phyloP scores from a whole-genome alignment of 2,797 vertebrate genomes.

The Malacoraja senta region DNA sequence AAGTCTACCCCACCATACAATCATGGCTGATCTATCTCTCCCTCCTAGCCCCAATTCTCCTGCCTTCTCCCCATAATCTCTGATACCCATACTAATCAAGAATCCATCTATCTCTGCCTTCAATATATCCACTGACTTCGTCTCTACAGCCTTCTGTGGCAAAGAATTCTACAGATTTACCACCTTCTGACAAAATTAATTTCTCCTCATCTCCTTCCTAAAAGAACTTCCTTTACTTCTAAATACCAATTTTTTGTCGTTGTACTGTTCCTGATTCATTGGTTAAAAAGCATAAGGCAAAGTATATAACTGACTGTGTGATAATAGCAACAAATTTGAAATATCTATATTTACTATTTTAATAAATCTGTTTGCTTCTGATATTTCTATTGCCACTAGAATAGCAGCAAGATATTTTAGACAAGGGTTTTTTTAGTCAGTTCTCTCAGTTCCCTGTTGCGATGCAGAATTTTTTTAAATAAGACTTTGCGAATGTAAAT shows the following conservation, averaged over 20 bases:
- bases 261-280: neutral
- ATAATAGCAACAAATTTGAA: neutral
- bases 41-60: too few species aligned
- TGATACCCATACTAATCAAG: too few species aligned
- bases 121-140: too few species aligned
- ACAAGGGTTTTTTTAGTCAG: neutral
- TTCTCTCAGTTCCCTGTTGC: constrained; percentile 7
- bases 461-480: neutral
- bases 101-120: too few species aligned
- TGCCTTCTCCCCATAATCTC: too few species aligned
- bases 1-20: too few species aligned
- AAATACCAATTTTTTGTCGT: neutral
- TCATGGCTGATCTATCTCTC: too few species aligned
- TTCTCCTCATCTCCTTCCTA: too few species aligned
- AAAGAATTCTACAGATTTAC: too few species aligned
- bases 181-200: too few species aligned
- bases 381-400: neutral
- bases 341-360: neutral
- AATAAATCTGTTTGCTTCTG: neutral
- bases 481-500: neutral
- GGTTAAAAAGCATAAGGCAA: neutral
- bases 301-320: neutral
- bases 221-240: too few species aligned
- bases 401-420: neutral
- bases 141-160: too few species aligned